Percentiles rank a stretch among this genome's conserved stretches.
Conservation (phyloP, 2,797 vertebrate species). For the Sparus aurata region DNA sequence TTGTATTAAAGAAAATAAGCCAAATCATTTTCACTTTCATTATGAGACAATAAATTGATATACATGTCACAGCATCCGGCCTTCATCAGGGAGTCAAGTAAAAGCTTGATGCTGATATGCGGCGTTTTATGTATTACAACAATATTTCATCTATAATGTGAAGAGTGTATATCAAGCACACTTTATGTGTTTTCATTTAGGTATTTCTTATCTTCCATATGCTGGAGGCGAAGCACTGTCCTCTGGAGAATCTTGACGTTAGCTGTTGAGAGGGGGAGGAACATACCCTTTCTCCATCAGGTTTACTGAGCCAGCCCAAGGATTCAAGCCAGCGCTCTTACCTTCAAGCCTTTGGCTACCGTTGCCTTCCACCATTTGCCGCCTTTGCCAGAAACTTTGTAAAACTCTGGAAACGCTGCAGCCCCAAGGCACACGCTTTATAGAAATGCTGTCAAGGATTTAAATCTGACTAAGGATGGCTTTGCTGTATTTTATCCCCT, state of each 20-base stretch:
- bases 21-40: not conserved
- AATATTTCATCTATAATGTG: no score
- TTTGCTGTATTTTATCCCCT: constrained; percentile 52
- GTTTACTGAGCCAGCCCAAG: constrained; percentile 2
- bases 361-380: constrained; percentile 34
- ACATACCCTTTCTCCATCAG: constrained; percentile 4
- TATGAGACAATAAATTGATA: not conserved
- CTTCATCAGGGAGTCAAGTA: no score
- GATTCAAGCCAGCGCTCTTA: constrained; percentile 21
- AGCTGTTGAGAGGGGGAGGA: constrained; percentile 13
- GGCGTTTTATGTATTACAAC: no score
- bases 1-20: not conserved
- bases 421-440: constrained; percentile 4
- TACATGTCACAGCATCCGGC: no score
- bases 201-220: not conserved
- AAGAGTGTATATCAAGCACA: no score
- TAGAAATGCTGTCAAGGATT: constrained; percentile 40
- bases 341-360: constrained; percentile 18
- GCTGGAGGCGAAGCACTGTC: constrained; percentile 9
- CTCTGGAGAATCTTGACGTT: not conserved
- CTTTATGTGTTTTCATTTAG: not conserved
- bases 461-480: constrained; percentile 56
- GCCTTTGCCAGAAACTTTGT: constrained; percentile 25
- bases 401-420: constrained; percentile 36
- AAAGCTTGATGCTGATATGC: no score